phyloP scores from a whole-genome alignment of 2,888 invertebrate species.

The Drosophila meridiana region DNA sequence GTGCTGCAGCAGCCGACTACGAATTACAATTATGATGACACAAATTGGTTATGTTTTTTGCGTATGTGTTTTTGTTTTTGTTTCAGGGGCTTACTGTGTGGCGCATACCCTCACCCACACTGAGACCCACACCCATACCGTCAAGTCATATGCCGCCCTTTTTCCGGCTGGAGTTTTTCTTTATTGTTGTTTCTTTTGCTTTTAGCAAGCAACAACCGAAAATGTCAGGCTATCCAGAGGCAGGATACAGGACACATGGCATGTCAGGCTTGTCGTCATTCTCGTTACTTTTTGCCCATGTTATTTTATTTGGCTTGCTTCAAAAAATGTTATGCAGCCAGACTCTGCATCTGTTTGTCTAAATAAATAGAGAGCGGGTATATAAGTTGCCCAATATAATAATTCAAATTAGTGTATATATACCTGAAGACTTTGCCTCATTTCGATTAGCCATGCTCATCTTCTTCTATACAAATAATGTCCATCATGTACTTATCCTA shows the following conservation, averaged over 20 bases:
- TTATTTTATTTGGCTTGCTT: constrained; percentile 60
- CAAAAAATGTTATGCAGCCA: constrained; percentile 48
- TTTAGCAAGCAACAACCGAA: constrained; percentile 40
- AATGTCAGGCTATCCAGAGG: constrained; percentile 63
- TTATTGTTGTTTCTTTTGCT: constrained; percentile 22
- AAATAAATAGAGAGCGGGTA: neutral
- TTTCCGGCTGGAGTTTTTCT: constrained; percentile 37
- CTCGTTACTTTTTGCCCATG: constrained; percentile 55
- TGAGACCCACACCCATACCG: neutral
- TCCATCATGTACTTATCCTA: neutral
- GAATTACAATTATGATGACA: constrained; percentile 81
- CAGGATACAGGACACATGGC: constrained; percentile 62
- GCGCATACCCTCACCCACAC: no score
- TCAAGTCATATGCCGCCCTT: constrained; percentile 9
- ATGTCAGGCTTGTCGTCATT: constrained; percentile 70
- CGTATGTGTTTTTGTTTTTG: constrained; percentile 59
- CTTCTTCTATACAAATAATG: neutral
- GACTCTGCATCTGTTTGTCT: constrained; percentile 14
- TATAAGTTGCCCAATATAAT: neutral
- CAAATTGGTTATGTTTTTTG: constrained; percentile 80
- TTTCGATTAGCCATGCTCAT: neutral
- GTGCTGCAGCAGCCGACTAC: constrained; percentile 42
- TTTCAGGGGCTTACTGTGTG: constrained; percentile 18
- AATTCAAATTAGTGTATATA: neutral
- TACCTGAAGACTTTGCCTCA: neutral